Evolutionary conservation across 2,888 invertebrate genomes (phyloP), one percentile per base, ranked within the genome.

Genomic region (Drosophila subquinaria): DNA sequence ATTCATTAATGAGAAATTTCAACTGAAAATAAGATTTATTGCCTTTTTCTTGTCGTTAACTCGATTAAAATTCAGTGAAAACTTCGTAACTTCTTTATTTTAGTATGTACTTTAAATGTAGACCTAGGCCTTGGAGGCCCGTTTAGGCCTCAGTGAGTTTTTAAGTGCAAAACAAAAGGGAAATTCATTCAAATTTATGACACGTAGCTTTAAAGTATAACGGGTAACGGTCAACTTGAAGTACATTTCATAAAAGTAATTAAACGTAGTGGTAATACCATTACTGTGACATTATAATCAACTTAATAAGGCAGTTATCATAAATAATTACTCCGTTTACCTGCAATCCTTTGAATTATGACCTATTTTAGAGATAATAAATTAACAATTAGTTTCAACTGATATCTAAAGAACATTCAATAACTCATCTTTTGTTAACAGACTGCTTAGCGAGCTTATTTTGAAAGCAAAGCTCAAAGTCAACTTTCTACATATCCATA

Each of bases 1-100:
- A 83, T 72, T 76, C 84, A 73, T 83, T 84, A 84, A 89, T 73
- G 73, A 81, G 67, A 63, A 63, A 47, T 30, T 50, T 56, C 65
- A 63, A 48, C 52, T 65, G 65, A 68, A 79, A 66, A 56, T 63
- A 72, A 79, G 76, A 79, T 76, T 79, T 76, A 76, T 76, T 71
- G 51, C 57, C 27, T 68, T 57, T 52, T 51, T 45, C 8, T 51
- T 40, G 30, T 8, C 8, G 79, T 75, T 76, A 76, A 63, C 56
- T 75, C 57, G 45, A 61, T 65, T 50, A 23, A n/a, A 57, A 43
- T 57, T 52, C 76, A 79, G 79, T 76, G 76, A 79, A 76, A 76
- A 76, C 65, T 62, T 74, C 36, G 47, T 35, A 55, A 62, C 40
- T 15, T 59, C 17, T 23, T 48, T 33, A 48, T 40, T 48, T 61